Evolutionary conservation across 1,140 invertebrate genomes (phyloP), one percentile per base, ranked within the genome.

Genomic region (Drosophila persimilis): DNA sequence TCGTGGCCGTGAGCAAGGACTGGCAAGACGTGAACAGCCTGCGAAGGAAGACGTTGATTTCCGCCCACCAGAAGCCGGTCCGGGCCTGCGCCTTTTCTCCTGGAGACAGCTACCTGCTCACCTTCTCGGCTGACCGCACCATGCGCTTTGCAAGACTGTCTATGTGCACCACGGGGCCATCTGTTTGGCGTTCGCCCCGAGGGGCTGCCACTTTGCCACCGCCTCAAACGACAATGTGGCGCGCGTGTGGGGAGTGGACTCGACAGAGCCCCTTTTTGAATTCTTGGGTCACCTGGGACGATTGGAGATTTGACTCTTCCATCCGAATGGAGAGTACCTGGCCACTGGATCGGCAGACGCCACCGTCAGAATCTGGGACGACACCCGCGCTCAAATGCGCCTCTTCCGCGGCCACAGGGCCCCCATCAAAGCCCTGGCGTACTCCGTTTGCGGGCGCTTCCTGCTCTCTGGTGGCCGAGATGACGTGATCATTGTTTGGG

Each of bases 281-380:
- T 17, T 85, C 0, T 31, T 9, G 6, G 80, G 80, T 0, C 81
- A 85, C n/a, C 9, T 86, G 24, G 80, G 58, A 0, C 61, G 73
- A 4, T 43, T 85, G 2, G 29, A n/a, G 11, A 61, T 50, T n/a
- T 80, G 73, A 8, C 3, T 61, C 0, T 85, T 85, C 11, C 81
- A 86, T 45, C 81, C 81, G 0, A 85, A 86, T 51, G 52, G 77
- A 6, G 58, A 80, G 11, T 85, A 85, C 8, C 9, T 86, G 22
- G 80, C 81, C 55, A 81, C 81, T 0, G 80, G 77, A n/a, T 85
- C 80, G 0, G 69, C 54, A 0, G 80, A 85, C 15, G 52, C 63
- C 24, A 85, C 80, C 0, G 70, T 81, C 0, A 45, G 80, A 5
- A 9, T 85, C 6, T 85, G 77, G 81, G 77, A 86, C 0, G 7